Percentiles rank a stretch among this genome's conserved stretches.
These are phyloP conservation scores for Axis porcinus DNA, from an alignment of 2,113 vertebrate species.

Conservation along the genomic window DNA sequence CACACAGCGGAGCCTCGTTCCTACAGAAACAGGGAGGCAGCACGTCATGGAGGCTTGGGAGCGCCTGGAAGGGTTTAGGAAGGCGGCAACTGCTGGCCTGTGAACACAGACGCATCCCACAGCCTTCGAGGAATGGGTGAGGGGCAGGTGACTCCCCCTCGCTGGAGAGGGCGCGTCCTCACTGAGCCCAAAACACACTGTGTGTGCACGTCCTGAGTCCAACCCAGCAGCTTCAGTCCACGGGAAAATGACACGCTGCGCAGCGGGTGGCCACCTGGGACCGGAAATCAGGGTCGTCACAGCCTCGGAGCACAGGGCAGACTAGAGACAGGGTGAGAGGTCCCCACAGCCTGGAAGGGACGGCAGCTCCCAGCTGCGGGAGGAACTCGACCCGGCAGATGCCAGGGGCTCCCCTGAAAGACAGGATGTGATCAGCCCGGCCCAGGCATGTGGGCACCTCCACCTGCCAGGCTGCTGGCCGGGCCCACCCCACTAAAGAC, in stretches of 20 bases:
- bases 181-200: neutral
- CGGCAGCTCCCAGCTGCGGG: neutral
- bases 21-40: neutral
- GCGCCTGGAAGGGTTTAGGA: neutral
- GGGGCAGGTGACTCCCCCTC: neutral
- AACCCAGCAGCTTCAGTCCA: neutral
- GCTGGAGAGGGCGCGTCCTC: neutral
- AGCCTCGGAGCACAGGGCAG: no score
- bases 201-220: neutral
- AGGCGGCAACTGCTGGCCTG: conserved; percentile 40
- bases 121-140: neutral
- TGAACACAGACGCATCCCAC: conserved; percentile 43
- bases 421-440: neutral
- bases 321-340: neutral
- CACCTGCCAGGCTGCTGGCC: neutral
- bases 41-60: neutral
- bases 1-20: neutral
- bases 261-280: neutral
- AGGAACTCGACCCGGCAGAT: neutral
- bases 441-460: neutral
- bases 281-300: neutral
- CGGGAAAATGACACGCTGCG: neutral
- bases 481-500: neutral
- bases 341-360: neutral
- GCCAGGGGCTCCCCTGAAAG: neutral